Base-by-base conservation (phyloP, 2,888 invertebrate species). In the Matsumyia berberina region DNA sequence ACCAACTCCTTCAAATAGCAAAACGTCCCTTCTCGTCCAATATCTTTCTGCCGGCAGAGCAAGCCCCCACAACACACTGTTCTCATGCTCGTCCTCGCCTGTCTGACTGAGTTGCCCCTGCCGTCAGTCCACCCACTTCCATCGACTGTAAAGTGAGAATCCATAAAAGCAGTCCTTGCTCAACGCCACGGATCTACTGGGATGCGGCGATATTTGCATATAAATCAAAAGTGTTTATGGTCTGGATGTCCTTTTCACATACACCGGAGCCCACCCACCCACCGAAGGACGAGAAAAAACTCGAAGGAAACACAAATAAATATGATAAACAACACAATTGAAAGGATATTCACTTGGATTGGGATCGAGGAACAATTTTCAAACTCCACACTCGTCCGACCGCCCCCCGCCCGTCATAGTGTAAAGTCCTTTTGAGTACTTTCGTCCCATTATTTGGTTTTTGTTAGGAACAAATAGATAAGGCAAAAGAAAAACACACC, bases 211-310 rank as follows among this genome's bases (percentile, higher is more conserved):
- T 74, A 85, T 85, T 85, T 85, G 79, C 85, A 85, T 85, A 85
- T 85, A 85, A 85, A 85, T 85, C 85, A 85, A 80, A 85, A 85
- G 85, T 76, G 85, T 85, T 85, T 80, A 79, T 79, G 74, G 74
- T 76, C 85, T 76, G 85, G 79, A 79, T 85, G 85, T 85, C 85
- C 83, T 80, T 74, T 83, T 83, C 62, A 62, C 72, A 73, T 62
- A 51, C 8, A 66, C 37, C 37, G 29, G 1, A 11, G 7, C 49
- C 12, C 17, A 8, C 42, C 12, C 51, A 5, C 0, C 17, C 19
- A 31, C 24, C 11, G 15, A 17, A 39, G 9, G 5, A 37, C 17
- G n/a, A 55, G 72, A 31, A 57, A 11, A 44, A 60, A 35, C 35
- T 1, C n/a, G 29, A 67, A 53, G 67, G 51, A 67, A 83, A 69